These are phyloP conservation scores for Myxocyprinus asiaticus DNA, from an alignment of 2,113 vertebrate species.

Conservation along the genomic window DNA sequence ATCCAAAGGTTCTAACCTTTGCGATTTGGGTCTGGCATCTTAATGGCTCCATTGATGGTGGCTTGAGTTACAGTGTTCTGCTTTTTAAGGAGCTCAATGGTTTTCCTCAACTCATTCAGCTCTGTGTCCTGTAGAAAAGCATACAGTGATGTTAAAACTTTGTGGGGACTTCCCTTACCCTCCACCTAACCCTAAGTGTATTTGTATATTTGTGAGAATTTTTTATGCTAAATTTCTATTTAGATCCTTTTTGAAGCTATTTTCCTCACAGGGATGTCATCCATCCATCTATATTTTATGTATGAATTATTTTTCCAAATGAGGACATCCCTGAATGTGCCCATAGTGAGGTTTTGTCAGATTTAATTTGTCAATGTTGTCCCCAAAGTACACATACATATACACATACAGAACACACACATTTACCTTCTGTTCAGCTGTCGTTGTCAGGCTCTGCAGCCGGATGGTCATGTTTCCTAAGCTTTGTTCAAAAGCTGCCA, in stretches of 20 bases:
- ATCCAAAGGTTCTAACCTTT: conserved; percentile 72
- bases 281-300: too few species aligned
- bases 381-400: not conserved
- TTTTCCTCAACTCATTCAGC: conserved; percentile 85
- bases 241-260: too few species aligned
- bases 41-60: conserved; percentile 82
- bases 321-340: not conserved
- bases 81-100: conserved; percentile 84
- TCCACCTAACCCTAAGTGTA: too few species aligned
- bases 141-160: not conserved
- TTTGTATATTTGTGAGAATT: too few species aligned
- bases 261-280: too few species aligned
- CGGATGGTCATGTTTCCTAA: conserved; percentile 88
- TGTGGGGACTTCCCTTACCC: too few species aligned
- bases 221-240: too few species aligned
- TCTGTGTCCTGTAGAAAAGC: conserved; percentile 80
- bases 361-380: too few species aligned
- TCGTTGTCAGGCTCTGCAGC: conserved; percentile 85
- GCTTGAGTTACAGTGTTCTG: conserved; percentile 85
- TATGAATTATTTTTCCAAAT: too few species aligned
- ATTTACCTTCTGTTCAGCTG: conserved; percentile 88
- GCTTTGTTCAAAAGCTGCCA: conserved; percentile 89
- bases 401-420: not conserved
- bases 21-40: conserved; percentile 75
- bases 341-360: not conserved